Evolutionary conservation across 2,797 vertebrate genomes (phyloP), one percentile per base, ranked within the genome.

Genomic region (Holocentrus rufus): DNA sequence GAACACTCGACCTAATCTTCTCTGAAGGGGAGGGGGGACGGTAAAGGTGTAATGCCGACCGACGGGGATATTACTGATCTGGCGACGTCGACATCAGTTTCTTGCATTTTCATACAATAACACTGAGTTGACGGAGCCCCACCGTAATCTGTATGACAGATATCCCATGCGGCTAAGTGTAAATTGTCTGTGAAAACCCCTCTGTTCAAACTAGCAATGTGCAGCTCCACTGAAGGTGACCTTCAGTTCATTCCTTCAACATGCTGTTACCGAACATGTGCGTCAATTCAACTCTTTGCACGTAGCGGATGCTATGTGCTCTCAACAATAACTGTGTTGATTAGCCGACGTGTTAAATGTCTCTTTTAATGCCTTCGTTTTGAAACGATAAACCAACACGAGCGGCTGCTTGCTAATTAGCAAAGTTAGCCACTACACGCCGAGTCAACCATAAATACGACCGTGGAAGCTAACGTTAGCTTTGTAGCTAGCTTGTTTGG

Each of bases 161-260:
- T 1, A 13, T 6, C 0, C 2, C 2, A 1, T 1, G 13, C 1
- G 31, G 31, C 47, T 34, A 57, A 36, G 0, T 0, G 14, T 8
- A 0, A 0, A 0, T 0, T 22, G 27, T 59, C 7, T 17, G 2
- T 27, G 0, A 7, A 14, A 47, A 20, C 78, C 87, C 87, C 86
- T 46, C 23, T 56, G 50, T 61, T 71, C n/a, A 1, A 1, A 49
- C 10, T 46, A 13, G 14, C 62, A 80, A 65, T 92, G 93, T 74
- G 86, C 79, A 0, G 83, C 86, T 89, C 93, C 93, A 88, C 81
- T 95, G 94, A 95, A 95, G 94, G 94, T 95, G 93, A 95, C 94
- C 94, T 95, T 95, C 94, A 94, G 90, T 92, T 88, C 80, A 91
- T 82, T 87, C 63, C 59, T 73, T 44, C 72, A 55, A 69, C 86